Percentiles rank a stretch among this genome's conserved stretches.
phyloP scores from a whole-genome alignment of 1,140 invertebrate genomes.

The Bombus polaris region DNA sequence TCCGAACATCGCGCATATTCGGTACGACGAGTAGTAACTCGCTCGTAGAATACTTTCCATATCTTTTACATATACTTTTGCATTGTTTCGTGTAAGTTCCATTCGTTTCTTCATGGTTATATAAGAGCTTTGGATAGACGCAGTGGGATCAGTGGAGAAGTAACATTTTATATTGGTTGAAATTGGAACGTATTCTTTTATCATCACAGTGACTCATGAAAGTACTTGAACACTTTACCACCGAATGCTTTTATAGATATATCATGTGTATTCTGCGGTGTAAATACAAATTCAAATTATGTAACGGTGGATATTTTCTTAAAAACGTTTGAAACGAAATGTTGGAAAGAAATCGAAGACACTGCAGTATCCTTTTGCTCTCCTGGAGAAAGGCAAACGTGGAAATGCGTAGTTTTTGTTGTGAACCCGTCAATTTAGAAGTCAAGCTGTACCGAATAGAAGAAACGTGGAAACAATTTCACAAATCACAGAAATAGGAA shows the following conservation, averaged over 20 bases:
- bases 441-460: background rate
- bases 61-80: background rate
- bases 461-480: background rate
- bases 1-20: background rate
- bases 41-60: background rate
- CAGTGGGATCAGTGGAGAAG: background rate
- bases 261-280: too few relatives aligned
- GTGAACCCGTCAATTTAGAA: background rate
- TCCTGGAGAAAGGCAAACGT: background rate
- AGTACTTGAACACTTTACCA: background rate
- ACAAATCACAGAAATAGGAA: background rate
- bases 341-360: background rate
- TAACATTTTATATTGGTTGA: background rate
- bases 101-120: background rate
- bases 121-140: background rate
- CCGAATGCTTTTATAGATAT: too few relatives aligned
- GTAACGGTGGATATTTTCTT: background rate
- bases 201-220: background rate
- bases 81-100: background rate
- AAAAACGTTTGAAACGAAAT: background rate
- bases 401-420: background rate
- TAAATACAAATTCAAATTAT: background rate
- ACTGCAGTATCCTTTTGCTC: background rate
- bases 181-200: background rate
- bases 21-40: background rate